phyloP scores from a whole-genome alignment of 2,888 invertebrate genomes.

The Eulithis testata region DNA sequence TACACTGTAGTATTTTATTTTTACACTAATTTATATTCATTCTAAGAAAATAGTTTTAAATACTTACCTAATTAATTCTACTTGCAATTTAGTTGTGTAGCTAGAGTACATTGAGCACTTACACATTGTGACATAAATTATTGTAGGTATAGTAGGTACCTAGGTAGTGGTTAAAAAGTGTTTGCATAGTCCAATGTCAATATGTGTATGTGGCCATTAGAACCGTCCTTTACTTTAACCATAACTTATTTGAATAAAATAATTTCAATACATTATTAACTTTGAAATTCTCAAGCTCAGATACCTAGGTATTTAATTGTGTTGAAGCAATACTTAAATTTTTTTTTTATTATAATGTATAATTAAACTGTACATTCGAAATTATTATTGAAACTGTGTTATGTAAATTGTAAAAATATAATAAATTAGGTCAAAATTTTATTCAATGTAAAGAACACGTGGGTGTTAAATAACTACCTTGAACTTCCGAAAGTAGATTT shows the following conservation, averaged over 20 bases:
- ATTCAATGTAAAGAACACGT: background rate
- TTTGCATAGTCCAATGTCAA: conserved; percentile 20
- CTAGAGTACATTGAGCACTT: conserved; percentile 33
- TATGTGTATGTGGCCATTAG: conserved; percentile 36
- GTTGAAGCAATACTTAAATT: conserved; percentile 48
- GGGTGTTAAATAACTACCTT: no score
- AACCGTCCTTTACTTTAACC: conserved; percentile 39
- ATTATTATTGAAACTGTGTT: conserved; percentile 46
- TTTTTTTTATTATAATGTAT: background rate
- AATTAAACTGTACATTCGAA: conserved; percentile 37
- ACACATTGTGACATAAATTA: conserved; percentile 26
- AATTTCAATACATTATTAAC: conserved; percentile 5
- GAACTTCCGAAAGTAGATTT: no score
- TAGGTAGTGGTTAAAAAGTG: background rate
- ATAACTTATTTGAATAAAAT: conserved; percentile 27
- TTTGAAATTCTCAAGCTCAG: conserved; percentile 32
- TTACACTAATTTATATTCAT: conserved; percentile 36
- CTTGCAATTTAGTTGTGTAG: conserved; percentile 21
- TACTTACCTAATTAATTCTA: background rate
- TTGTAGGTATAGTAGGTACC: background rate
- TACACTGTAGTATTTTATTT: conserved; percentile 30
- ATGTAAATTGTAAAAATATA: conserved; percentile 53
- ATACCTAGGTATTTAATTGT: background rate
- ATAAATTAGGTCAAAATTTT: conserved; percentile 29
- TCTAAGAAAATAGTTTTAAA: conserved; percentile 26